Evolutionary conservation across 2,888 invertebrate genomes (phyloP).

Genomic region (Catocala nupta): DNA sequence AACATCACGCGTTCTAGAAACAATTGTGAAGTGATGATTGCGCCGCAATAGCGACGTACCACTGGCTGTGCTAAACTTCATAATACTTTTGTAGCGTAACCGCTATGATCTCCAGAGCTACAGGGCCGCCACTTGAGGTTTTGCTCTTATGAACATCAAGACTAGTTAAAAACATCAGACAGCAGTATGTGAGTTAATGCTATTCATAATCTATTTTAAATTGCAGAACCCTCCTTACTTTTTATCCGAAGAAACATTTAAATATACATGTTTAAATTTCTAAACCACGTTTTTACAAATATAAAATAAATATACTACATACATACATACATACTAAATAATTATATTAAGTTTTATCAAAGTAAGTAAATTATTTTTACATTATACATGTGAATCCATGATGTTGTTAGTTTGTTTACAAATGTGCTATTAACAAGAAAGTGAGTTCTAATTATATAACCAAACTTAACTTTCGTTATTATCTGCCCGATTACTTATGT

Average conservation of each 20-base stretch:
- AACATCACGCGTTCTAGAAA: slow-evolving; percentile 45
- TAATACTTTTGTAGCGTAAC: slow-evolving; percentile 47
- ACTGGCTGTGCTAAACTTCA: slow-evolving; percentile 24
- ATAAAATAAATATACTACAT: too few species aligned
- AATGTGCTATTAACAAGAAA: too few species aligned
- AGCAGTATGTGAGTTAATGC: slow-evolving; percentile 36
- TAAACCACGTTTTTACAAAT: too few species aligned
- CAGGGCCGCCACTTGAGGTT: slow-evolving; percentile 27
- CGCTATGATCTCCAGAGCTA: slow-evolving; percentile 29
- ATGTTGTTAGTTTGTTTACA: too few species aligned
- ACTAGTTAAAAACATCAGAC: slow-evolving; percentile 6
- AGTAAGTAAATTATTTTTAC: too few species aligned
- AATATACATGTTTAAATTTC: background rate
- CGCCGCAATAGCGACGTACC: slow-evolving; percentile 2
- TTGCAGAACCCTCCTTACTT: slow-evolving; percentile 20
- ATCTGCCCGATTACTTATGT: too few species aligned
- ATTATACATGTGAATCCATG: too few species aligned
- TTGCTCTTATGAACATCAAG: slow-evolving; percentile 32
- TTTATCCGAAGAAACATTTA: background rate
- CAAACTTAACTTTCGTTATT: too few species aligned
- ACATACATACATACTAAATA: too few species aligned
- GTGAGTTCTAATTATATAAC: too few species aligned
- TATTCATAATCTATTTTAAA: slow-evolving; percentile 43
- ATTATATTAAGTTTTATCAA: too few species aligned
- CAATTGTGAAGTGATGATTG: slow-evolving; percentile 15